phyloP scores from a whole-genome alignment of 2,797 vertebrate genomes.

The Molossus molossus region DNA sequence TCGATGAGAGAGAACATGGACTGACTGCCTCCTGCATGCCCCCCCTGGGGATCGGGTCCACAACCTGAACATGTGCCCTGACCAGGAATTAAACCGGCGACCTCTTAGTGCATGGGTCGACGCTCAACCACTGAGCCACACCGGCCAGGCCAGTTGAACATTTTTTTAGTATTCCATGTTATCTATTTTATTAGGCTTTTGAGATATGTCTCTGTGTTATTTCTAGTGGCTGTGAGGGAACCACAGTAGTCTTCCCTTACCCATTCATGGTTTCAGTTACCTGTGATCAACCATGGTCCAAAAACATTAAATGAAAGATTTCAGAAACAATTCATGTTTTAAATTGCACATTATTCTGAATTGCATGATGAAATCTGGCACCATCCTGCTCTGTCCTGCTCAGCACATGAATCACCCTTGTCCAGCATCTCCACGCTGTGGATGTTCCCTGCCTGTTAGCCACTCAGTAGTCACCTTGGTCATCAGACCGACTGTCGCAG shows the following conservation, averaged over 20 bases:
- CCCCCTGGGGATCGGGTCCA: no score
- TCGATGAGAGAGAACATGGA: no score
- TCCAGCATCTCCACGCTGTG: rapidly evolving
- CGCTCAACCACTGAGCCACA: no score
- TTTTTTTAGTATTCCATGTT: rapidly evolving
- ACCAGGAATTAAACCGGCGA: no score
- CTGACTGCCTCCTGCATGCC: no score
- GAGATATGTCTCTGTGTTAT: no score
- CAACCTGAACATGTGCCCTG: no score
- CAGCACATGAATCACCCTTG: neutral
- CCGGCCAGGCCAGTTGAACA: neutral
- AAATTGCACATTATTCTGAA: neutral
- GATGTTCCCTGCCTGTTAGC: neutral
- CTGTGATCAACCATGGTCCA: neutral
- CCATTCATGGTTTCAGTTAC: neutral
- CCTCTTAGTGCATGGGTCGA: no score
- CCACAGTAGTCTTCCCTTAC: neutral
- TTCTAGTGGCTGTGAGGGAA: neutral
- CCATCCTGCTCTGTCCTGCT: neutral
- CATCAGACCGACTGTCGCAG: rapidly evolving
- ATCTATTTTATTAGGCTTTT: rapidly evolving
- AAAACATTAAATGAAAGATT: neutral
- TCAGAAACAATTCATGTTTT: no score
- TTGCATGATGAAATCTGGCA: rapidly evolving
- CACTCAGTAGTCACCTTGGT: rapidly evolving